These are phyloP conservation scores for Glaucopsyche alexis DNA, from an alignment of 2,888 invertebrate genomes.

Conservation along the genomic window DNA sequence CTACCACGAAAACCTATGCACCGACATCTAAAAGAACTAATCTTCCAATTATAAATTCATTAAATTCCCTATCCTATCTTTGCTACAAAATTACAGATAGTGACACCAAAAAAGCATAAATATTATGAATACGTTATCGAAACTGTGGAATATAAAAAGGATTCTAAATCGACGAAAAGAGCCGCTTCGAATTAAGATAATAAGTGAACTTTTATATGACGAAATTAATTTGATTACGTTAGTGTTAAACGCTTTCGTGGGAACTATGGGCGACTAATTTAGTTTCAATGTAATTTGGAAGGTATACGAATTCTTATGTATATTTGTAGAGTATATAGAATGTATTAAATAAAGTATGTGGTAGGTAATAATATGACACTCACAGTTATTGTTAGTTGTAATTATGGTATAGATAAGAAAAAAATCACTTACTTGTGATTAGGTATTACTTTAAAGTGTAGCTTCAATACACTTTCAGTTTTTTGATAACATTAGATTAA, in stretches of 20 bases:
- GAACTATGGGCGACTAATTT: not conserved
- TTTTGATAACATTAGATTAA: too few relatives aligned
- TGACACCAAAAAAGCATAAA: constrained; percentile 1
- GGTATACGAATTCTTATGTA: not conserved
- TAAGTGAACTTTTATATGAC: not conserved
- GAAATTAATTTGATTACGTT: not conserved
- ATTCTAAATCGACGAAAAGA: not conserved
- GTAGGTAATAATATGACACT: too few relatives aligned
- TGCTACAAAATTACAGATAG: not conserved
- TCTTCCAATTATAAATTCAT: not conserved
- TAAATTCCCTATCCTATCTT: not conserved
- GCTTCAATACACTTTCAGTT: too few relatives aligned
- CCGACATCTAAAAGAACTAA: not conserved
- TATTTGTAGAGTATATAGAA: not conserved
- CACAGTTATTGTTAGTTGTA: too few relatives aligned
- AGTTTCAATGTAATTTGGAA: constrained; percentile 1
- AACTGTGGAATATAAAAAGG: not conserved
- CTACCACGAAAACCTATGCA: not conserved
- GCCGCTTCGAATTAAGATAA: not conserved
- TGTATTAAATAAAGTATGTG: too few relatives aligned
- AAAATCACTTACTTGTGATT: too few relatives aligned
- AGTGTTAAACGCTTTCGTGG: not conserved
- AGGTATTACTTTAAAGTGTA: too few relatives aligned
- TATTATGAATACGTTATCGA: not conserved
- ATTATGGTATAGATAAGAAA: too few relatives aligned